Evolutionary conservation across 2,888 invertebrate species (phyloP).

Genomic region (Melolontha melolontha): DNA sequence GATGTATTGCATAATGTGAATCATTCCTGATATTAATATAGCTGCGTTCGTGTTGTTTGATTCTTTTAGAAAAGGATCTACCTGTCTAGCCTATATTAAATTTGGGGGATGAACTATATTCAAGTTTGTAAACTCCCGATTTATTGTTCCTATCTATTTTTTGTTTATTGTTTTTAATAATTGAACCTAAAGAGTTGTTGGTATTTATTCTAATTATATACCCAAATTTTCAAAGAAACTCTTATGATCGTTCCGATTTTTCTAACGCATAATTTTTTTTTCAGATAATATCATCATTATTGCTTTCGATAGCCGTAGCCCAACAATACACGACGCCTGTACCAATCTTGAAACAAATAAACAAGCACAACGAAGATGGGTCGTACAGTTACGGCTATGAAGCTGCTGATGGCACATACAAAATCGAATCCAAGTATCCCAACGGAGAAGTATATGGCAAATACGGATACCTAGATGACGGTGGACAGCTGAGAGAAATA

Average conservation of each 20-base stretch:
- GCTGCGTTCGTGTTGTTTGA: no score
- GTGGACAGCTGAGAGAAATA: slow-evolving; percentile 80
- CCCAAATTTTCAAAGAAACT: no score
- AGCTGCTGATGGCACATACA: slow-evolving; percentile 87
- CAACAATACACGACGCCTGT: slow-evolving; percentile 78
- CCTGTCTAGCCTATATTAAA: no score
- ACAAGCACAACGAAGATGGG: slow-evolving; percentile 87
- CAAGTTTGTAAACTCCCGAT: no score
- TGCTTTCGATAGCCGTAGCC: slow-evolving; percentile 56
- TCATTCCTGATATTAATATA: no score
- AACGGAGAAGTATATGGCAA: slow-evolving; percentile 89
- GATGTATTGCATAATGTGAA: no score
- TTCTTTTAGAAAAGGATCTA: no score
- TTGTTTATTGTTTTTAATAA: no score
- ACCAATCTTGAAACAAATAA: slow-evolving; percentile 85
- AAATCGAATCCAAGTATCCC: slow-evolving; percentile 88
- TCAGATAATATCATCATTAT: slow-evolving; percentile 56
- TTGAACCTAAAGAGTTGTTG: no score
- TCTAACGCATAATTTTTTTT: slow-evolving; percentile 44
- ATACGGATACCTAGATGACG: slow-evolving; percentile 89
- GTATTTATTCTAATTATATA: no score
- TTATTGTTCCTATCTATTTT: no score
- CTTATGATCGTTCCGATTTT: background rate
- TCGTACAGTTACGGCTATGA: slow-evolving; percentile 92
- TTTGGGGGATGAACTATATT: no score